Base-by-base conservation (phyloP, 2,888 invertebrate genomes). In the Melipona bicolor region DNA sequence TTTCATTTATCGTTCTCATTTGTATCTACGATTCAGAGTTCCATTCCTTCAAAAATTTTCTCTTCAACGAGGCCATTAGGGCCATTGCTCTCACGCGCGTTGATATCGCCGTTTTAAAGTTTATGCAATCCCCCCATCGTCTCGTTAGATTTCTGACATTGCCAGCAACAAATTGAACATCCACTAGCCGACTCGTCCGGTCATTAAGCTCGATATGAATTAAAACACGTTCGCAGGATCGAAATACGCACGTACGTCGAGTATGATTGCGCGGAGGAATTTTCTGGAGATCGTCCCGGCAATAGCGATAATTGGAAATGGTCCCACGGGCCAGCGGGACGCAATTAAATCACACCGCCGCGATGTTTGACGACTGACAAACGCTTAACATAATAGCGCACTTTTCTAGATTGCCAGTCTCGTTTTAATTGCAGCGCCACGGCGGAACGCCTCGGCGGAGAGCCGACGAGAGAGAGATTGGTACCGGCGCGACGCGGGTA, bases 331-430 rank as follows among this genome's bases (percentile, higher is more conserved):
- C 1, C 21, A 6, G 59, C 43, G 80, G 76, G 61, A 72, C 74
- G 85, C 71, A 81, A 85, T 85, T 85, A 81, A 74, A 84, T 72
- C 59, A 69, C 36, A 49, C 43, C 52, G 69, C 56, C 56, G 77
- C 65, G 62, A 27, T 21, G 76, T 62, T 62, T 61, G 85, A 67
- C 70, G 73, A 56, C 84, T 73, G 64, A 68, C 62, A 65, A 32
- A 54, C 79, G 77, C 77, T 86, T 85, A 83, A 86, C 83, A 68
- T 68, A 65, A 62, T 24, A 64, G 32, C 32, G 77, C 4, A 43
- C 43, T 76, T 83, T 73, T 81, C 24, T 67, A 61, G 77, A 70
- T 71, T 54, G 68, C 79, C 80, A 76, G 24, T 67, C 79, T 64
- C 64, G 21, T 36, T 4, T 68, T 77, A 84, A 84, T 87, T 86